Percentiles rank a stretch among this genome's conserved stretches.
Evolutionary conservation across 2,888 invertebrate genomes (phyloP).

Genomic region (Drosophila sordidapex): DNA sequence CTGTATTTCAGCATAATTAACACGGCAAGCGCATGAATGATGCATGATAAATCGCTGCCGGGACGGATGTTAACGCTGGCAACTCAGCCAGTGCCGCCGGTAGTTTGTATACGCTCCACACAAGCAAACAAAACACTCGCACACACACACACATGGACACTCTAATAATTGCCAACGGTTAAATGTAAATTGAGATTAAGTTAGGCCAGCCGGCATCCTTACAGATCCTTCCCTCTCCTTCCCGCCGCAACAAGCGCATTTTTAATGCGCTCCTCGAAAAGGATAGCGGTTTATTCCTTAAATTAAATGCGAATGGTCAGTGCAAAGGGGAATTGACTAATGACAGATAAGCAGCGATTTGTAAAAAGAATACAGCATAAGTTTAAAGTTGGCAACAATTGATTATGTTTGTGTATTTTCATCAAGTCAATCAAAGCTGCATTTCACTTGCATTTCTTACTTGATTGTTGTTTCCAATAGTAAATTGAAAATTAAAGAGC

Average conservation of each 20-base stretch:
- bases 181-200: slow-evolving; percentile 72
- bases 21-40: slow-evolving; percentile 74
- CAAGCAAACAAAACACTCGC: not conserved
- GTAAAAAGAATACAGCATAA: not conserved
- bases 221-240: not conserved
- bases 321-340: slow-evolving; percentile 5
- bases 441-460: not conserved
- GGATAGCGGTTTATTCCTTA: slow-evolving; percentile 17
- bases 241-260: slow-evolving; percentile 2
- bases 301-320: slow-evolving; percentile 25
- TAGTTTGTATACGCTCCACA: slow-evolving; percentile 7
- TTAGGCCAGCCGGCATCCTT: slow-evolving; percentile 27
- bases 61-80: not conserved
- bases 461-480: not conserved
- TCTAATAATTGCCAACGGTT: slow-evolving; percentile 70
- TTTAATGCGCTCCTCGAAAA: slow-evolving; percentile 30
- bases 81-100: slow-evolving; percentile 12
- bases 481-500: not conserved
- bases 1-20: slow-evolving; percentile 78
- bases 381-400: not conserved
- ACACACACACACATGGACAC: slow-evolving; percentile 10
- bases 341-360: not conserved
- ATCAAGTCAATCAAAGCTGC: not conserved
- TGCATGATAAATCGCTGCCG: slow-evolving; percentile 64
- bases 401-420: not conserved